These are phyloP conservation scores for Zaprionus camerounensis DNA, from an alignment of 1,140 invertebrate species.

Conservation along the genomic window DNA sequence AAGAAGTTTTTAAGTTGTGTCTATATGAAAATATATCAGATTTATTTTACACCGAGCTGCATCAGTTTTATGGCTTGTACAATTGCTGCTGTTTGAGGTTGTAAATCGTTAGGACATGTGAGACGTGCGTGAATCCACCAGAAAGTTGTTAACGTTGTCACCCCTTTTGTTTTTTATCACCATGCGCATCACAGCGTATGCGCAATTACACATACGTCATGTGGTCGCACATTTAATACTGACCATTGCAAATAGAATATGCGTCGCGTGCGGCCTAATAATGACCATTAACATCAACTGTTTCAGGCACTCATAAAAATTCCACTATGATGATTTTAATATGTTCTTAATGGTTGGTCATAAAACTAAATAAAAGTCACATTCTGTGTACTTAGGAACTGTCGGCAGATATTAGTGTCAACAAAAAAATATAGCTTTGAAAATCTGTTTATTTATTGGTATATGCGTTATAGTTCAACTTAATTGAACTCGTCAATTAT, in stretches of 20 bases:
- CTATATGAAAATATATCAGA: not conserved
- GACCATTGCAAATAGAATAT: conserved; percentile 11
- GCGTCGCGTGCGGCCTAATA: conserved; percentile 37
- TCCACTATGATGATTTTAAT: conserved; percentile 72
- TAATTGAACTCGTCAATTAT: not conserved
- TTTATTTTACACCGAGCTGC: not conserved
- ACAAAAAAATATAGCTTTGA: not conserved
- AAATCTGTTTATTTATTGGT: not conserved
- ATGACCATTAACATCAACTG: conserved; percentile 30
- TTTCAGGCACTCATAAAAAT: conserved; percentile 60
- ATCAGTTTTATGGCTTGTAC: conserved; percentile 54
- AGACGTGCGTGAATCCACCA: conserved; percentile 49
- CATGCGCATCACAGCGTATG: conserved; percentile 43
- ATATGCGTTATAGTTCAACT: not conserved
- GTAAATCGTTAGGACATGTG: conserved; percentile 57
- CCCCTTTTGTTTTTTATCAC: conserved; percentile 46
- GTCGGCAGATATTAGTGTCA: not conserved
- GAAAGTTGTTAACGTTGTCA: conserved; percentile 25
- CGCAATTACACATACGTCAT: conserved; percentile 62
- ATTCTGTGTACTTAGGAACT: not conserved
- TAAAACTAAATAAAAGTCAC: conserved; percentile 57
- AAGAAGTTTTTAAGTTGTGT: not conserved
- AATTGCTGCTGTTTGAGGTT: conserved; percentile 54
- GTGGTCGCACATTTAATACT: conserved; percentile 30
- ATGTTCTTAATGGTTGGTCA: conserved; percentile 61